Conservation (phyloP, 2,888 invertebrate species). For the Lochmaea capreae region DNA sequence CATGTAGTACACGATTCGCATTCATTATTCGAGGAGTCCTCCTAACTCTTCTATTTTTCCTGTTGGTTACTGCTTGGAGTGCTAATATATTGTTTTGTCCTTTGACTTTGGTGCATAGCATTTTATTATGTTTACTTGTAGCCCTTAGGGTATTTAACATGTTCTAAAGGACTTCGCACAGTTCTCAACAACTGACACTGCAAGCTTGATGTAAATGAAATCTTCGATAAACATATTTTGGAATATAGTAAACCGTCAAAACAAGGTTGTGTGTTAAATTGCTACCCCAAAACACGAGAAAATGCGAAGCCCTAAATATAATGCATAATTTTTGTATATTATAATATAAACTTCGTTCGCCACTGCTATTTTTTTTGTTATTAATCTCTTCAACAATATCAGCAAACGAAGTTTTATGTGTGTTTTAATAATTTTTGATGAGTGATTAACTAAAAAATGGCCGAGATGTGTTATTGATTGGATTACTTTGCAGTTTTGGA, state of each 20-base stretch:
- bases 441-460: constrained; percentile 6
- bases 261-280: neutral
- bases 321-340: constrained; percentile 29
- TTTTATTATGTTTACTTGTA: constrained; percentile 41
- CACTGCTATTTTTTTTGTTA: neutral
- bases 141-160: constrained; percentile 47
- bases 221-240: neutral
- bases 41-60: constrained; percentile 48
- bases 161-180: constrained; percentile 26
- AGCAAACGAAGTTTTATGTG: constrained; percentile 18
- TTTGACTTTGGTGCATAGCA: constrained; percentile 44
- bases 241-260: neutral
- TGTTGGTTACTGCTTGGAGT: constrained; percentile 65
- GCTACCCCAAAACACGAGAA: constrained; percentile 6
- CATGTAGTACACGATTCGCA: constrained; percentile 31
- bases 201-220: neutral
- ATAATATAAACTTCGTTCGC: constrained; percentile 12
- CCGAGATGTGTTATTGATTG: neutral
- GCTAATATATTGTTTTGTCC: constrained; percentile 62
- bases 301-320: constrained; percentile 31
- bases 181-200: neutral
- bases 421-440: constrained; percentile 24
- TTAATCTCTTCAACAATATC: neutral
- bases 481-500: constrained; percentile 76
- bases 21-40: constrained; percentile 14